A percentile compares a stretch with the other conserved stretches of the same genome.
phyloP scores from a whole-genome alignment of 92 coral and sea anemone species.

The Paragorgia papillata region DNA sequence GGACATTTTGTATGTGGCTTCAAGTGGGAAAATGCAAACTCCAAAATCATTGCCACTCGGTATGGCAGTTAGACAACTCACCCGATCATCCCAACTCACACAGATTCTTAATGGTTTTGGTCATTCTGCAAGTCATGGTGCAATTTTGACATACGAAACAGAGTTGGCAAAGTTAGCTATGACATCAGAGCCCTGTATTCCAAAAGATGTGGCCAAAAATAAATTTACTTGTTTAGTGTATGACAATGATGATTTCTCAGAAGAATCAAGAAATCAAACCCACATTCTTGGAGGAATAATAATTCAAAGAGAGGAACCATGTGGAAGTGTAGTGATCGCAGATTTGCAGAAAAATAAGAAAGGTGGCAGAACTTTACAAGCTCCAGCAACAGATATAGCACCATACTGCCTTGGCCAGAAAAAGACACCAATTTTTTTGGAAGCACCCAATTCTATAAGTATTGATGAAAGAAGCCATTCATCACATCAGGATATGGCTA shows the following conservation, averaged over 20 bases:
- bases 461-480: background rate
- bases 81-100: constrained; percentile 35
- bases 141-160: constrained; percentile 33
- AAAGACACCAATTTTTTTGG: constrained; percentile 9
- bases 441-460: background rate
- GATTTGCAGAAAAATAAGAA: background rate
- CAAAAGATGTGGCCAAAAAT: constrained; percentile 12
- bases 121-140: constrained; percentile 31
- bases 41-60: constrained; percentile 28
- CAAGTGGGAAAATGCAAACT: constrained; percentile 6
- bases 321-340: background rate
- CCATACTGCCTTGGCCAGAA: constrained; percentile 20
- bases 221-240: constrained; percentile 36
- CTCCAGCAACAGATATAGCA: background rate
- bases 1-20: constrained; percentile 3
- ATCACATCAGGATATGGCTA: background rate
- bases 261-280: constrained; percentile 21
- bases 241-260: constrained; percentile 33
- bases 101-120: constrained; percentile 35
- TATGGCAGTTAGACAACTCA: constrained; percentile 36
- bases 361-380: background rate
- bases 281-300: constrained; percentile 24
- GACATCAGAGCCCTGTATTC: constrained; percentile 14
- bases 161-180: constrained; percentile 24
- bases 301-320: constrained; percentile 22